Percentiles rank a stretch among this genome's conserved stretches.
phyloP scores from a whole-genome alignment of 2,888 invertebrate species.

The Cosmopolites sordidus region DNA sequence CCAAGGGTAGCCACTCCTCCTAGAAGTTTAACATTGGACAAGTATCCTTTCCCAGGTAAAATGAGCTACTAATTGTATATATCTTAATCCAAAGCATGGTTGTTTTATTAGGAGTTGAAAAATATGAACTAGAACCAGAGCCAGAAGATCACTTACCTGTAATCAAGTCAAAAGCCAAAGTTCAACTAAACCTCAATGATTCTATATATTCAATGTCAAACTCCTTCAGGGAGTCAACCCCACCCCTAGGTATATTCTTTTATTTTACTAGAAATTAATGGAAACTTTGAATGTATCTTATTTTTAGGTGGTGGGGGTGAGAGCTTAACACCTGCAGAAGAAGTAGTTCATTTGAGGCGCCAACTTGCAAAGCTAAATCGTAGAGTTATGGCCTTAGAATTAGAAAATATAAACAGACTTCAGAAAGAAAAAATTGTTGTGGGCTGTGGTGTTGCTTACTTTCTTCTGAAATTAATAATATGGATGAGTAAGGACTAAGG shows the following conservation, averaged over 20 bases:
- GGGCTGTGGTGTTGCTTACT: conserved; percentile 78
- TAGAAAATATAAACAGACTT: conserved; percentile 77
- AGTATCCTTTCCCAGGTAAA: conserved; percentile 67
- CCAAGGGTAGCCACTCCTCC: conserved; percentile 87
- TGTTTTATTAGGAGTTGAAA: conserved; percentile 41
- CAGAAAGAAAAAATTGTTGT: conserved; percentile 84
- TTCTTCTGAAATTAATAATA: conserved; percentile 78
- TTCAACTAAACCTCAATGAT: conserved; percentile 39
- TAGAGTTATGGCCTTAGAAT: conserved; percentile 80
- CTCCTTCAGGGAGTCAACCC: conserved; percentile 37
- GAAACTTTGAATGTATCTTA: conserved; percentile 34
- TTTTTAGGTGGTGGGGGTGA: conserved; percentile 45
- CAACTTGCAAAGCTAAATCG: conserved; percentile 85
- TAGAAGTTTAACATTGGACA: conserved; percentile 78
- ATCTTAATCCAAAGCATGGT: not conserved
- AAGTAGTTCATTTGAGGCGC: conserved; percentile 75
- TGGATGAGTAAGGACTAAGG: conserved; percentile 58
- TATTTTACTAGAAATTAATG: conserved; percentile 61
- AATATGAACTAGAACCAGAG: conserved; percentile 51
- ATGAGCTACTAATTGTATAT: not conserved
- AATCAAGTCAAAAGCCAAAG: conserved; percentile 37
- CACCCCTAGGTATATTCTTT: conserved; percentile 39
- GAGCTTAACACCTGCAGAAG: conserved; percentile 68
- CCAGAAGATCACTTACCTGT: conserved; percentile 42
- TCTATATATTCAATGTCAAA: conserved; percentile 34